Base-by-base conservation (phyloP, 2,888 invertebrate species). In the Therioaphis trifolii region DNA sequence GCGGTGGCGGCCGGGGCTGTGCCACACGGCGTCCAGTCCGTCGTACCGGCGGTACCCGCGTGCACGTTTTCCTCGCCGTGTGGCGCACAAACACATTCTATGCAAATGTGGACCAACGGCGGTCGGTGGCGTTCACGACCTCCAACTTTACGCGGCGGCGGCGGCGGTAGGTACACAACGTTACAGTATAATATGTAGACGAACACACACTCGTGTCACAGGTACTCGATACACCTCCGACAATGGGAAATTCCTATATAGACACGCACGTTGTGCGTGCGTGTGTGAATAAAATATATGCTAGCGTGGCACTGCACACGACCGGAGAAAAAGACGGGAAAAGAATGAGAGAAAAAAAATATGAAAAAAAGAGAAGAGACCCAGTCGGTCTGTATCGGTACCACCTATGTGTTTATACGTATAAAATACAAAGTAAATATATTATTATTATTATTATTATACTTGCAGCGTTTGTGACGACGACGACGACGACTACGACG, bases 31-130 rank as follows among this genome's bases (percentile, higher is more conserved):
- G n/a, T n/a, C n/a, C n/a, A n/a, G n/a, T 24, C 24, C 58, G 58
- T 14, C 27, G 12, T 9, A 55, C 24, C n/a, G n/a, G n/a, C n/a
- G n/a, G n/a, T n/a, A n/a, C n/a, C n/a, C n/a, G n/a, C n/a, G n/a
- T n/a, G 61, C 40, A 75, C 75, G 75, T 75, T 75, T 40, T 58
- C 52, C 29, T 11, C 74, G 14, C 55, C n/a, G n/a, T n/a, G n/a
- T n/a, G n/a, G n/a, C n/a, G n/a, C n/a, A n/a, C n/a, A n/a, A 21
- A 21, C 74, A 3, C 77, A 78, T 66, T 68, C 66, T 68, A 77
- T 77, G 77, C 77, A 77, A 77, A 77, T 77, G 46, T 15, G 63
- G 76, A 63, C 61, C 63, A n/a, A 76, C 61, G n/a, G 35, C 46
- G 55, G 55, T 2, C 24, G 40, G 61, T 40, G 75, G 75, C 61